Conservation (phyloP, 2,888 invertebrate genomes). For the Leptarthrus brevirostris region DNA sequence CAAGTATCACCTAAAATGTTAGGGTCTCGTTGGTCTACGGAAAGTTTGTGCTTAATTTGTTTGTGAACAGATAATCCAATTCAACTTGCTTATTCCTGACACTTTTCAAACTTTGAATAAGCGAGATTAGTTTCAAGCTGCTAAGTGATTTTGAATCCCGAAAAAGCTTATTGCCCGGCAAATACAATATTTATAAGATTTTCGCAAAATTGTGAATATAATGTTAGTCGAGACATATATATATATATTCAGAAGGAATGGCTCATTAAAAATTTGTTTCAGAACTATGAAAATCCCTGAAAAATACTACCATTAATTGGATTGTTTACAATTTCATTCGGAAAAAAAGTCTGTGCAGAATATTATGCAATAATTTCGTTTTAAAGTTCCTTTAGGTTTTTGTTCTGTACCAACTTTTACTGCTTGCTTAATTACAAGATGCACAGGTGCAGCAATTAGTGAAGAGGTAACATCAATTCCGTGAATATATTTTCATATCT, state of each 20-base stretch:
- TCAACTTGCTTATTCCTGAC: no score
- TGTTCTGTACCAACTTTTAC: no score
- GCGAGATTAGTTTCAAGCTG: neutral
- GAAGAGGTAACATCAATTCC: no score
- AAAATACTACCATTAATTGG: no score
- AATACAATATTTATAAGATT: constrained; percentile 20
- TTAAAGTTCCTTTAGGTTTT: no score
- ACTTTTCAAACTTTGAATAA: neutral
- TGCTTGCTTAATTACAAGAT: no score
- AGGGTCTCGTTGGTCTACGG: neutral
- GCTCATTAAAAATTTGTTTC: neutral
- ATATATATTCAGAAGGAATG: neutral
- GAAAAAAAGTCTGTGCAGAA: no score
- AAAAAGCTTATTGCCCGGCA: constrained; percentile 17
- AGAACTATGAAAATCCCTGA: neutral
- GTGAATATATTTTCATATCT: no score
- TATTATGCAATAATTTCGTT: no score
- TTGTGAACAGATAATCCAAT: neutral
- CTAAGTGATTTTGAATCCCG: constrained; percentile 10
- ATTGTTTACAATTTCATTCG: no score
- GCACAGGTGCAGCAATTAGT: constrained; percentile 8
- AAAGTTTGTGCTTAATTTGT: constrained; percentile 23
- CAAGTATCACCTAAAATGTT: neutral
- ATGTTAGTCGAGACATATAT: neutral
- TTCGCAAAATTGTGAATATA: constrained; percentile 3